Conservation (phyloP, 2,113 vertebrate genomes). For the Protobothrops mucrosquamatus region DNA sequence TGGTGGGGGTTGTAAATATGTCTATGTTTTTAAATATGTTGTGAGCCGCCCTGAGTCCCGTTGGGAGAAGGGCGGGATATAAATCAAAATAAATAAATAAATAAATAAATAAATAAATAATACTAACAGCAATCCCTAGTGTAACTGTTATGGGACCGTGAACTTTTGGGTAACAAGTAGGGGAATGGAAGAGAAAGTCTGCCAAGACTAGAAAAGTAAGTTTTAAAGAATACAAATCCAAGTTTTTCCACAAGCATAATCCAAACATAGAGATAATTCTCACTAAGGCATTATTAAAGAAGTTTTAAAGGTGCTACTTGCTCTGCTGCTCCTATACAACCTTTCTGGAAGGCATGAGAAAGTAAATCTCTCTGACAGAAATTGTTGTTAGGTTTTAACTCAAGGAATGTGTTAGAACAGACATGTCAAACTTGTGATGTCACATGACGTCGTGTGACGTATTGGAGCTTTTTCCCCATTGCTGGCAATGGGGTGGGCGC, state of each 20-base stretch:
- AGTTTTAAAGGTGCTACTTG: not conserved
- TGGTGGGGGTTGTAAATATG: too few relatives aligned
- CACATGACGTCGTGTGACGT: rapidly evolving
- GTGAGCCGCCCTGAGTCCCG: too few relatives aligned
- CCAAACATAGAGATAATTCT: not conserved
- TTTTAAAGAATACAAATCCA: not conserved
- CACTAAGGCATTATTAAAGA: not conserved
- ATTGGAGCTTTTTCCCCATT: too few relatives aligned
- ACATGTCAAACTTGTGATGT: too few relatives aligned
- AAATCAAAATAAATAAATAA: too few relatives aligned
- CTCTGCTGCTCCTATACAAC: not conserved
- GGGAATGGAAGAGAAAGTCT: not conserved
- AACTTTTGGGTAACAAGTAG: not conserved
- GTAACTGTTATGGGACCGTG: not conserved
- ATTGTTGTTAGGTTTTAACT: not conserved
- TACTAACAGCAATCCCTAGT: not conserved
- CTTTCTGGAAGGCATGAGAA: not conserved
- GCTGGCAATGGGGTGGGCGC: too few relatives aligned
- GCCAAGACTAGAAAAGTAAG: not conserved
- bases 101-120: too few relatives aligned
- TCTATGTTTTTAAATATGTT: too few relatives aligned
- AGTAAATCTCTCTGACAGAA: not conserved
- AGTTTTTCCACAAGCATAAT: not conserved
- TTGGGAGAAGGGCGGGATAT: too few relatives aligned
- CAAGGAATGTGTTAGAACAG: not conserved